Conservation (phyloP, 2,113 vertebrate species). For the Condylura cristata region DNA sequence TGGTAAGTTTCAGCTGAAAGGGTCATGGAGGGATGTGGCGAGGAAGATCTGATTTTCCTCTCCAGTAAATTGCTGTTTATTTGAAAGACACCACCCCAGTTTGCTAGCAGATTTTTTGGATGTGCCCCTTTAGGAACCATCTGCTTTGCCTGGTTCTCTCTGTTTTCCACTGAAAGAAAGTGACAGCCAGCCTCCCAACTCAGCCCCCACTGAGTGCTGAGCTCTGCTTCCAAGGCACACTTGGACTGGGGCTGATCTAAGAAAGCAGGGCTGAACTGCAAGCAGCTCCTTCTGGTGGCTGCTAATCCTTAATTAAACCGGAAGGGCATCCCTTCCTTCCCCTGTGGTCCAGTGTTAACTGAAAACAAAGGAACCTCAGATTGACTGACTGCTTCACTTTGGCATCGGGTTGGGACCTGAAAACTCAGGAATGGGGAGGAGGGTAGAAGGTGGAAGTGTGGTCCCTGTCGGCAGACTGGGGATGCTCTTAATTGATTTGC, state of each 20-base stretch:
- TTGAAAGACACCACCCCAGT: background rate
- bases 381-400: background rate
- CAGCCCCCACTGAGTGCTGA: background rate
- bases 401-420: background rate
- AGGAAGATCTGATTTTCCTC: background rate
- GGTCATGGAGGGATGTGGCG: background rate
- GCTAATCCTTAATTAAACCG: constrained; percentile 37
- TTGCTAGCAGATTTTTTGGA: constrained; percentile 48
- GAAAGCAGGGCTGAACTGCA: background rate
- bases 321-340: rapidly evolving
- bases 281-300: background rate
- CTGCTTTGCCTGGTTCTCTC: constrained; percentile 41
- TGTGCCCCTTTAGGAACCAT: constrained; percentile 47
- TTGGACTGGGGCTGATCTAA: background rate
- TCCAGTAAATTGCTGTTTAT: background rate
- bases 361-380: background rate
- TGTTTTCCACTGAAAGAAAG: constrained; percentile 14
- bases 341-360: background rate
- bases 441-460: background rate
- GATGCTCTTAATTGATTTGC: constrained; percentile 57
- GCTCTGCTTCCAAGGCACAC: constrained; percentile 31
- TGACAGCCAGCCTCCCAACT: constrained; percentile 1
- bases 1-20: background rate
- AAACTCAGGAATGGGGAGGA: background rate
- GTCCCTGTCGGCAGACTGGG: background rate